Base-by-base conservation (phyloP, 2,888 invertebrate genomes). In the Herminia tarsipennalis region DNA sequence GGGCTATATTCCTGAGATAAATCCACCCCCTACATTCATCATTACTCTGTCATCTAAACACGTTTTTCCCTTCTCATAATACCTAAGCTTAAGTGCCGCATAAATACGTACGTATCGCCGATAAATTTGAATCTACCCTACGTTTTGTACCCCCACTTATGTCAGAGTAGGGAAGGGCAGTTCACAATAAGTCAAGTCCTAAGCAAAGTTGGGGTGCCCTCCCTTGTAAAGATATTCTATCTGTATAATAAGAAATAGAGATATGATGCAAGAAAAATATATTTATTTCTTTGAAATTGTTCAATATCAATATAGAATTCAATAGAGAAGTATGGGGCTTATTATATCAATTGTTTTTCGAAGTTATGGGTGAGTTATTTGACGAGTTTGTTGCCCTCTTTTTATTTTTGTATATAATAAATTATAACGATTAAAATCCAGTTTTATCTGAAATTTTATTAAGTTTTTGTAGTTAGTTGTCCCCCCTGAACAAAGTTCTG, bases 91-190 rank as follows among this genome's bases (percentile, higher is more conserved):
- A 76, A 83, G 81, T 74, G 71, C 66, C 70, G 63, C 66, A 82
- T 83, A 84, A 83, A 78, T 81, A 76, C 79, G 53, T 71, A 64
- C 69, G 66, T 66, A 73, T 76, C 60, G 68, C 51, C 81, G 76
- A 85, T 85, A 85, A 81, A 85, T 83, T 81, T 70, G 70, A 73
- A 69, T 73, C 76, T 73, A 76, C 82, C 83, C 81, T 71, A 64
- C 71, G 71, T 77, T 77, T 78, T 78, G 76, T 71, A 61, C 63
- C 70, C 70, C 73, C 60, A 64, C 70, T 68, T 56, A n/a, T n/a
- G n/a, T n/a, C n/a, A 61, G 63, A 67, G 28, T 35, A 30, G 29
- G 39, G 39, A 35, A 40, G 39, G 39, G 73, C 58, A 67, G 69
- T 65, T 49, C 70, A 75, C 80, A 75, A 81, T 82, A 82, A 84